phyloP scores from a whole-genome alignment of 2,113 vertebrate genomes.

The Silurus glanis region DNA sequence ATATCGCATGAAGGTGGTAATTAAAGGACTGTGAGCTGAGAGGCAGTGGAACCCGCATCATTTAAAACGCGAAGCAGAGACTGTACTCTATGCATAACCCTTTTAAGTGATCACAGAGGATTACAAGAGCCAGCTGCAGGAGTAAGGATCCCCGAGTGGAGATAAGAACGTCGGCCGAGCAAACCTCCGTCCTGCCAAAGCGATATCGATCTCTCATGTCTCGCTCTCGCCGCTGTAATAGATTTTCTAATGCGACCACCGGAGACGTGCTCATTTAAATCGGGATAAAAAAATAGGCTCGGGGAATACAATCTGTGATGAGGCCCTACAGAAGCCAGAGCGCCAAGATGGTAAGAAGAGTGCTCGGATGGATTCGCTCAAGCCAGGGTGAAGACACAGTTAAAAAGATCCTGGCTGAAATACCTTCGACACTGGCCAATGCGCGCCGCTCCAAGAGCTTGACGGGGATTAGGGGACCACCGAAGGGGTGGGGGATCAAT shows the following conservation, averaged over 20 bases:
- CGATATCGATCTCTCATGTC: slow-evolving; percentile 46
- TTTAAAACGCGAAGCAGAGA: background rate
- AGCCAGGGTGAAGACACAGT: background rate
- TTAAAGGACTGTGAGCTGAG: background rate
- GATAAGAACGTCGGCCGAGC: slow-evolving; percentile 21
- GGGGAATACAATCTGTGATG: slow-evolving; percentile 22
- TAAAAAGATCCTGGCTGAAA: slow-evolving; percentile 43
- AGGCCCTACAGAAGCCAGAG: slow-evolving; percentile 5
- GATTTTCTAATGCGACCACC: slow-evolving; percentile 44
- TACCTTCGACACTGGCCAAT: slow-evolving; percentile 6
- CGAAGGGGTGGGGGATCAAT: slow-evolving; percentile 39
- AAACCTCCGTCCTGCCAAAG: slow-evolving; percentile 43
- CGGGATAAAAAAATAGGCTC: slow-evolving; percentile 4
- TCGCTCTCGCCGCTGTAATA: slow-evolving; percentile 28
- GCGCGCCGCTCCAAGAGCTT: slow-evolving; percentile 9
- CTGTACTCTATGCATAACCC: slow-evolving; percentile 1
- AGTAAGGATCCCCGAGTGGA: background rate
- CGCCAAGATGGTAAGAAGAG: background rate
- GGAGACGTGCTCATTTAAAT: slow-evolving; percentile 36
- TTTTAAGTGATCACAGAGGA: slow-evolving; percentile 20
- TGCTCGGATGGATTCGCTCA: background rate
- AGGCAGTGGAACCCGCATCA: background rate
- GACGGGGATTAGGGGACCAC: slow-evolving; percentile 33
- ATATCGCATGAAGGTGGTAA: background rate
- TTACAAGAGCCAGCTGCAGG: slow-evolving; percentile 28